Evolutionary conservation across 2,797 vertebrate species (phyloP).

Genomic region (Syndactyla subalaris): DNA sequence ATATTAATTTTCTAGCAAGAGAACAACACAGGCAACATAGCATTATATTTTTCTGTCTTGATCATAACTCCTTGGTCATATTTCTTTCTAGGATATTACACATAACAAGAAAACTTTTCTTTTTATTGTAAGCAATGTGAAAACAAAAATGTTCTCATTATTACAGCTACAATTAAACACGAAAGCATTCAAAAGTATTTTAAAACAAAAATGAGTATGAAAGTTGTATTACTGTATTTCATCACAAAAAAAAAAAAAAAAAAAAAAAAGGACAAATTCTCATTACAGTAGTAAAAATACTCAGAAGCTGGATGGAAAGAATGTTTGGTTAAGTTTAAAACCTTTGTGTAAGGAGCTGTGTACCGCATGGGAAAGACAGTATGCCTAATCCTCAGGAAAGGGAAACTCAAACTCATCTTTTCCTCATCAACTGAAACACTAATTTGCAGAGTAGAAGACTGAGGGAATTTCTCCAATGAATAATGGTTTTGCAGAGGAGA

Average conservation of each 20-base stretch:
- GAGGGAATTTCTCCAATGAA: background rate
- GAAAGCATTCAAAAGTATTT: background rate
- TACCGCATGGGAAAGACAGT: background rate
- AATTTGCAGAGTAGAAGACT: background rate
- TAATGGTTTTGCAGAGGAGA: background rate
- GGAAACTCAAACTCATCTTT: background rate
- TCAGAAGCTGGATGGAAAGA: background rate
- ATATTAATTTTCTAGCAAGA: conserved; percentile 29
- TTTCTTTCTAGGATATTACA: background rate
- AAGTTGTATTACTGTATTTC: background rate
- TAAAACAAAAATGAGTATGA: background rate
- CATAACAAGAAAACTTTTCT: background rate
- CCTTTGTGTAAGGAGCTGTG: background rate
- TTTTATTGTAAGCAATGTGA: background rate
- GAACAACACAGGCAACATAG: background rate
- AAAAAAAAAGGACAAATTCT: background rate
- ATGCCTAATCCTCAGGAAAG: background rate
- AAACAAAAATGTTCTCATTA: background rate
- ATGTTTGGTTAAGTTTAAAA: background rate
- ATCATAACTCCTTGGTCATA: background rate
- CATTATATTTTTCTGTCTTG: conserved; percentile 10
- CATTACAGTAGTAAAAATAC: background rate
- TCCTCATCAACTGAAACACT: background rate
- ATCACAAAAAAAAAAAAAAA: background rate
- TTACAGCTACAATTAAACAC: background rate